A percentile compares a stretch with the other conserved stretches of the same genome.
Evolutionary conservation across 2,113 vertebrate species (phyloP).

Genomic region (Eulemur macaco): DNA sequence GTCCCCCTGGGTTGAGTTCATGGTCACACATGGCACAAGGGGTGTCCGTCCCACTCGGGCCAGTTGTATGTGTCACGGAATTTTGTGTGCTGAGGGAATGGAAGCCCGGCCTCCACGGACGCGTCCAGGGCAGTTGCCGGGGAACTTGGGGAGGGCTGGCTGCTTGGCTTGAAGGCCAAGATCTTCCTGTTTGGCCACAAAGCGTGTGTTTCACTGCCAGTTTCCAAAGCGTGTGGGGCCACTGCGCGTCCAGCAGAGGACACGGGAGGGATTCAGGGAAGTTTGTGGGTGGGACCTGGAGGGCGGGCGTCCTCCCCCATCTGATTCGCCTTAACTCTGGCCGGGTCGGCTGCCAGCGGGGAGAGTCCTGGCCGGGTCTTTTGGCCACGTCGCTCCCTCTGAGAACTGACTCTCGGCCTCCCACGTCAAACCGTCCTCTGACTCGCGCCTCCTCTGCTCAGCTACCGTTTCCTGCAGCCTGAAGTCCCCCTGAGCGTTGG

Average conservation of each 20-base stretch:
- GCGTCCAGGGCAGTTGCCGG: neutral
- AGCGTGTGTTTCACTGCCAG: fast-evolving
- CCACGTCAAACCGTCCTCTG: neutral
- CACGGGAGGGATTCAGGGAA: neutral
- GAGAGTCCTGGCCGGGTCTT: neutral
- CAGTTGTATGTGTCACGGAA: fast-evolving
- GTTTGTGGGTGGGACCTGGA: neutral
- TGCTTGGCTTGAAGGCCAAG: fast-evolving
- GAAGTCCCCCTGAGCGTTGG: neutral
- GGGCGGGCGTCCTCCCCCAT: neutral
- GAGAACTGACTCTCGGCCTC: no score
- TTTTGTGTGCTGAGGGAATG: fast-evolving
- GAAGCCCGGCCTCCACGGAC: fast-evolving
- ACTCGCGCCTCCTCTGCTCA: neutral
- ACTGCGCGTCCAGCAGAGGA: neutral
- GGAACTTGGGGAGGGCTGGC: neutral
- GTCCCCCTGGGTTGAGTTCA: neutral
- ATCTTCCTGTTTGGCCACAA: neutral
- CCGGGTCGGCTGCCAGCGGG: neutral
- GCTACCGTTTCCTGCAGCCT: neutral
- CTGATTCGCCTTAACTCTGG: neutral
- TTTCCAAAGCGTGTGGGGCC: neutral
- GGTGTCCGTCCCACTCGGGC: fast-evolving
- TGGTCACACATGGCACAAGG: fast-evolving
- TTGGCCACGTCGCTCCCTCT: neutral